phyloP scores from a whole-genome alignment of 2,113 vertebrate species.

The Colius striatus region DNA sequence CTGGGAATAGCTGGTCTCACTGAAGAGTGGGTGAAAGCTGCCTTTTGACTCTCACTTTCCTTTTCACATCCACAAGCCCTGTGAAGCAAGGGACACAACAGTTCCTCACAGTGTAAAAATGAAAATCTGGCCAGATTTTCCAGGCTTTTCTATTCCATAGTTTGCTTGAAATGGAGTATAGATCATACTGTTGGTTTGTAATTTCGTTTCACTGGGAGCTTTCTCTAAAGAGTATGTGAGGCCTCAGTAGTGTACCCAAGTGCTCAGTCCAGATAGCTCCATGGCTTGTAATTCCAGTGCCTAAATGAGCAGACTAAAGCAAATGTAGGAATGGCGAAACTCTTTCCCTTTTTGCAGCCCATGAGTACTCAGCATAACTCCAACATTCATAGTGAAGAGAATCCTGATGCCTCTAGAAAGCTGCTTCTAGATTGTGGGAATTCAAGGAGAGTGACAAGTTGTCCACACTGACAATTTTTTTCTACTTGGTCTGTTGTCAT shows the following conservation, averaged over 20 bases:
- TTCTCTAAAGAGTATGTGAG: not conserved
- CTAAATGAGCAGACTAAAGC: not conserved
- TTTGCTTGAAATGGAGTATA: not conserved
- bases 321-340: not conserved
- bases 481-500: not conserved
- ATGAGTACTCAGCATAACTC: not conserved
- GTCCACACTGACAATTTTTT: not conserved
- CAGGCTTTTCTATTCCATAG: not conserved
- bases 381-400: not conserved
- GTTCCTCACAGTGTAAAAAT: not conserved
- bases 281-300: not conserved
- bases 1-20: not conserved
- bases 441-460: not conserved
- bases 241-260: not conserved
- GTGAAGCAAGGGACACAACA: not conserved
- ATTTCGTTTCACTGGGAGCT: not conserved
- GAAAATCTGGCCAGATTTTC: not conserved
- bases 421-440: not conserved
- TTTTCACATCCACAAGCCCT: not conserved
- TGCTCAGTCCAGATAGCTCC: not conserved
- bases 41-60: not conserved
- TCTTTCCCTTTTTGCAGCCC: not conserved
- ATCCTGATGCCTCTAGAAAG: not conserved
- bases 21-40: not conserved
- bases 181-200: not conserved